Evolutionary conservation across 2,888 invertebrate species (phyloP).

Genomic region (Augiades crinisus): DNA sequence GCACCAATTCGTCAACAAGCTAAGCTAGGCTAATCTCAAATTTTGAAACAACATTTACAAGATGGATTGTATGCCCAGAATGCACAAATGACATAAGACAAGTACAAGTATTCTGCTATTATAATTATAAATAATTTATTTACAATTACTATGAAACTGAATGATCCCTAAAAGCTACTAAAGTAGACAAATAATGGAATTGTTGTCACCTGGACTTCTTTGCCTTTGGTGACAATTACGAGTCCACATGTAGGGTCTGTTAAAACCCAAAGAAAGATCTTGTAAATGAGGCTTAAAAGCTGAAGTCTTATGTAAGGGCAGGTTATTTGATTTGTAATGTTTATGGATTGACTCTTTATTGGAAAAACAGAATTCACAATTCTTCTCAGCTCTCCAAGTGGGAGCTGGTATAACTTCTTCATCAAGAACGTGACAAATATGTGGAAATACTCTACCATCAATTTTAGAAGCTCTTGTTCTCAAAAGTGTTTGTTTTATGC

Average conservation of each 20-base stretch:
- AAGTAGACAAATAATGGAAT: neutral
- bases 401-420: conserved; percentile 63
- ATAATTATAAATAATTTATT: too few relatives aligned
- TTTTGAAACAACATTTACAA: too few relatives aligned
- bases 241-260: neutral
- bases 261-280: neutral
- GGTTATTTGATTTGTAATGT: neutral
- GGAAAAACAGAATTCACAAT: conserved; percentile 43
- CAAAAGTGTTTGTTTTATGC: conserved; percentile 62
- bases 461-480: conserved; percentile 51
- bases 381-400: conserved; percentile 55
- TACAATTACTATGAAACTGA: neutral
- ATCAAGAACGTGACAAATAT: conserved; percentile 65
- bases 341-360: neutral
- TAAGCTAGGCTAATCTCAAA: too few relatives aligned
- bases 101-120: neutral
- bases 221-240: conserved; percentile 24
- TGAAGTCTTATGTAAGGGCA: neutral
- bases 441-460: conserved; percentile 55
- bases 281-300: neutral
- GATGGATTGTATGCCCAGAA: too few relatives aligned
- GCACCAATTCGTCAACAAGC: too few relatives aligned
- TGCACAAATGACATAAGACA: too few relatives aligned
- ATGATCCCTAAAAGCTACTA: conserved; percentile 1
- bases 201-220: conserved; percentile 32